Percentiles rank a stretch among this genome's conserved stretches.
Conservation (phyloP, 2,113 vertebrate genomes). For the Emydura subglobosa region DNA sequence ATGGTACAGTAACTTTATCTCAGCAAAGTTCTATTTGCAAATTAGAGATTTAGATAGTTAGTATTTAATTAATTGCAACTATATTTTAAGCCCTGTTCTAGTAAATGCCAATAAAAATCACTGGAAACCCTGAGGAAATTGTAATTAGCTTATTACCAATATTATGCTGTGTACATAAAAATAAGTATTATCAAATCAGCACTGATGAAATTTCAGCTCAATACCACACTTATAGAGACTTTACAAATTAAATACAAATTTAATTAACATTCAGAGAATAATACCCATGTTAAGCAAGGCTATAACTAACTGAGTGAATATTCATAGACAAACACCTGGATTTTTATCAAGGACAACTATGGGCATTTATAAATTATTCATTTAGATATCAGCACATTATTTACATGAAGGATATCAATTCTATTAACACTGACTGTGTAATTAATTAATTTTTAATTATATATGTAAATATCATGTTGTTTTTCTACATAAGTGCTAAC, state of each 20-base stretch:
- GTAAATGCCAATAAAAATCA: neutral
- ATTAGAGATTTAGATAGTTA: neutral
- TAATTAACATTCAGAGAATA: neutral
- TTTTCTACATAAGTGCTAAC: neutral
- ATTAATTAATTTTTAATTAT: neutral
- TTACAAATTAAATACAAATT: neutral
- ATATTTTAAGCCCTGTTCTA: neutral
- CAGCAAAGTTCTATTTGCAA: neutral
- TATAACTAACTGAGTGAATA: neutral
- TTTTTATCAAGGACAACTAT: neutral
- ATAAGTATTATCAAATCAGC: neutral
- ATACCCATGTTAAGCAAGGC: neutral
- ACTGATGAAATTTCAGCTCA: neutral
- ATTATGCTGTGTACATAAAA: neutral
- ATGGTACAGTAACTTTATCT: neutral
- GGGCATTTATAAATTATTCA: slow-evolving; percentile 17
- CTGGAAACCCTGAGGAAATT: neutral
- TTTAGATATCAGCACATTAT: neutral
- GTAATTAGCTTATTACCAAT: neutral
- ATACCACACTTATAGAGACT: neutral
- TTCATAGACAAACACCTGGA: neutral
- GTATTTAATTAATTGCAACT: neutral
- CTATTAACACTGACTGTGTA: neutral
- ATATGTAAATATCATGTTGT: neutral
- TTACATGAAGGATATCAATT: neutral